These are phyloP conservation scores for Melanotaenia nigrans DNA, from an alignment of 2,797 vertebrate species.

Conservation along the genomic window DNA sequence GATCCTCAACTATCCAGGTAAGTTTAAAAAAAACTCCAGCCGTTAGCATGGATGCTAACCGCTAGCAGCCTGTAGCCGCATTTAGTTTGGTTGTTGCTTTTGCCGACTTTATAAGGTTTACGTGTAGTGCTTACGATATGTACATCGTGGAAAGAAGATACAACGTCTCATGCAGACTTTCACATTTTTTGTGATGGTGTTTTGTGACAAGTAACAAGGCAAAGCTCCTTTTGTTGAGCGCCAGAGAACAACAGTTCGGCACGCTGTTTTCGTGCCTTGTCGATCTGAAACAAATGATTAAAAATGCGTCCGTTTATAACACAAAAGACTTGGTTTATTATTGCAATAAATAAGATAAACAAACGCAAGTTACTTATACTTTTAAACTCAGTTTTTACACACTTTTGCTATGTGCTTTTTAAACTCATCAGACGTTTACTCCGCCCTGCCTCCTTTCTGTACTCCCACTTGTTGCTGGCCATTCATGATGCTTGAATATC, in stretches of 20 bases:
- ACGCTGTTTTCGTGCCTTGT: constrained; percentile 39
- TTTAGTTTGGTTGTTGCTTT: constrained; percentile 28
- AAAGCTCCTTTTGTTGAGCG: constrained; percentile 42
- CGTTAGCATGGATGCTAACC: constrained; percentile 74
- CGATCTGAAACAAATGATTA: constrained; percentile 21
- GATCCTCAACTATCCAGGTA: constrained; percentile 74
- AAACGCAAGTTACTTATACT: fast-evolving
- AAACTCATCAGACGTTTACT: constrained; percentile 18
- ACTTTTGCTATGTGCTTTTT: not conserved
- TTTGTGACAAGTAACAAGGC: constrained; percentile 6
- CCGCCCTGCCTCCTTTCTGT: constrained; percentile 21
- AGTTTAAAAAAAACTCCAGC: constrained; percentile 77
- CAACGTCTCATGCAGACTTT: fast-evolving
- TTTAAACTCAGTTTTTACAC: not conserved
- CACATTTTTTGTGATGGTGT: not conserved
- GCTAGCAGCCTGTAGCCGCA: constrained; percentile 49
- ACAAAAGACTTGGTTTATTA: not conserved
- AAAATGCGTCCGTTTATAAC: not conserved
- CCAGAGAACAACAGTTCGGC: constrained; percentile 72
- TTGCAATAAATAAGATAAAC: not conserved
- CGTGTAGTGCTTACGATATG: too few species aligned
- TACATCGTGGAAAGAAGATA: fast-evolving
- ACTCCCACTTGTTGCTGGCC: constrained; percentile 74
- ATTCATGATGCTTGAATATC: constrained; percentile 60
- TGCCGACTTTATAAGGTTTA: constrained; percentile 12